Evolutionary conservation across 2,113 vertebrate genomes (phyloP), one percentile per base, ranked within the genome.

Genomic region (Planiliza haematocheilus): DNA sequence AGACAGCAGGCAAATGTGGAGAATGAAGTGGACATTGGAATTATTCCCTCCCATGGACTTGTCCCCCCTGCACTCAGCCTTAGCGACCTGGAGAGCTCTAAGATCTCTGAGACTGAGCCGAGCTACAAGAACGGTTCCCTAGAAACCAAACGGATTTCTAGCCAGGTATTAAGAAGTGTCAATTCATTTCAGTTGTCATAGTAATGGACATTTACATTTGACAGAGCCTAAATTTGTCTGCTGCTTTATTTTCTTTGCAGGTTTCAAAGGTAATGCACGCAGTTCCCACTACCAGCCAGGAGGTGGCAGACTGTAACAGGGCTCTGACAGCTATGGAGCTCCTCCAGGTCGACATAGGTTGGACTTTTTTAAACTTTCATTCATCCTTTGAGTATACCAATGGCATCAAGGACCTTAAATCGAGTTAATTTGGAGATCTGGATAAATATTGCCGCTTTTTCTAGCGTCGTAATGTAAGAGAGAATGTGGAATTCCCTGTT

Each of bases 321-420:
- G 84, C 66, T 75, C 89, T 97, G 88, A 94, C 95, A 66, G 70
- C 92, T 69, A 93, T 93, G 69, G 94, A 96, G 72, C 94, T 95
- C 82, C 92, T 91, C 87, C 94, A 95, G 71, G 88, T 97, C 76
- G 62, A 85, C 91, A 94, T 96, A 51, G 69, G 90, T 89, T 24
- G 11, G 70, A 17, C 7, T 52, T 17, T 51, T 4, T n/a, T n/a
- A n/a, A n/a, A n/a, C n/a, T n/a, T n/a, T n/a, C n/a, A n/a, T n/a
- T n/a, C n/a, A n/a, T n/a, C n/a, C n/a, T n/a, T n/a, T n/a, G n/a
- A n/a, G n/a, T n/a, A n/a, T n/a, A n/a, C n/a, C n/a, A n/a, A n/a
- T n/a, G n/a, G n/a, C n/a, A n/a, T n/a, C n/a, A n/a, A n/a, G n/a
- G n/a, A n/a, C n/a, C n/a, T n/a, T n/a, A n/a, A n/a, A n/a, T n/a